A percentile compares a stretch with the other conserved stretches of the same genome.
Evolutionary conservation across 2,113 vertebrate genomes (phyloP).

Genomic region (Syngnathus floridae): DNA sequence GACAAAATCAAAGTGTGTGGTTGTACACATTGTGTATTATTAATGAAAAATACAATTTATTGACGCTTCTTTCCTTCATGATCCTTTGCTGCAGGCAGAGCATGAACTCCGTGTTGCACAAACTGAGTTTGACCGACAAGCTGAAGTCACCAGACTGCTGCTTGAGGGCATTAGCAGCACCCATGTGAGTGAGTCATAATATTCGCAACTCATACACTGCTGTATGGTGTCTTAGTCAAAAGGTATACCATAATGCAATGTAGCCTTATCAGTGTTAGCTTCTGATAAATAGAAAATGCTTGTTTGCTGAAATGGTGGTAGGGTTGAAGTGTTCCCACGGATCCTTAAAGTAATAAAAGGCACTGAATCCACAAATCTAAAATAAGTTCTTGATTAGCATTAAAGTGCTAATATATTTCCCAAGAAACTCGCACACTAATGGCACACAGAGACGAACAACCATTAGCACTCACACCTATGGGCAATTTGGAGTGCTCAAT

Average conservation of each 20-base stretch:
- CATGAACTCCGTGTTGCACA: slow-evolving; percentile 90
- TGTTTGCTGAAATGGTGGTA: too few species aligned
- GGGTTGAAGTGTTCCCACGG: too few species aligned
- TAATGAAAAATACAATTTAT: not conserved
- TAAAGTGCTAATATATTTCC: too few species aligned
- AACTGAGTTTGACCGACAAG: slow-evolving; percentile 93
- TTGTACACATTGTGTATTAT: not conserved
- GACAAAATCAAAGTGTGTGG: not conserved
- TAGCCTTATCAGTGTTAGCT: too few species aligned
- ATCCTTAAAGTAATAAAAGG: too few species aligned
- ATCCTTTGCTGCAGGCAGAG: slow-evolving; percentile 74
- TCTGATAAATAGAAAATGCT: too few species aligned
- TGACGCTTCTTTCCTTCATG: not conserved
- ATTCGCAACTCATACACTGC: slow-evolving; percentile 36
- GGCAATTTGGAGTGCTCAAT: too few species aligned
- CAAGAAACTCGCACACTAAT: too few species aligned
- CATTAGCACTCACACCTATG: too few species aligned
- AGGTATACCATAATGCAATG: not conserved
- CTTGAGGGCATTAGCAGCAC: slow-evolving; percentile 95
- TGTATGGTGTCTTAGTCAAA: not conserved
- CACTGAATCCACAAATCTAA: too few species aligned
- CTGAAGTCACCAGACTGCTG: slow-evolving; percentile 87
- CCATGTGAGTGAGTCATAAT: slow-evolving; percentile 73
- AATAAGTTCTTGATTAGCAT: too few species aligned
- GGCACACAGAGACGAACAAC: too few species aligned